Base-by-base conservation (phyloP, 2,797 vertebrate species). In the Pangasius mekongensis region DNA sequence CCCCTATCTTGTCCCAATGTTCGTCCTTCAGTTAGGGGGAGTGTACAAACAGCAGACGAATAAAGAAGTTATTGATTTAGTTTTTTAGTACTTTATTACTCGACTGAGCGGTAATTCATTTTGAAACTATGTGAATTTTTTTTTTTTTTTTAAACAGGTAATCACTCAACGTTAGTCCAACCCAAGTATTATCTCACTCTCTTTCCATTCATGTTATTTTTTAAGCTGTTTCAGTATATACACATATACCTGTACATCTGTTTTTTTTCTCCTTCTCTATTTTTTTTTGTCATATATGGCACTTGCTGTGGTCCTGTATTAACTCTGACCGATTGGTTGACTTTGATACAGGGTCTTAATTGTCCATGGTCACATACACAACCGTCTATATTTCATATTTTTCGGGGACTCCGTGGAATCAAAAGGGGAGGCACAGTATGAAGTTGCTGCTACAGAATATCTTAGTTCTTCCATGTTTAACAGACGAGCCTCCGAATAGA, bases 41-140 rank as follows among this genome's bases (percentile, higher is more conserved):
- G 97, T 97, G 94, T 93, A 86, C 80, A 85, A 94, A 93, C 94
- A 94, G 93, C 83, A 94, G 92, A 95, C 87, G 93, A 94, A 94
- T 93, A 88, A 90, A 94, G 92, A 97, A 97, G 96, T 96, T 95
- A 95, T 97, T 96, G 95, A 97, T 99, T 99, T 99, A 97, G 97
- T 98, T 99, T 99, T 99, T 97, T 98, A 98, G 97, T 97, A 97
- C 97, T 99, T 98, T 98, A 98, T 97, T 96, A 98, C 97, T 97
- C 97, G 96, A 97, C 97, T 97, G 97, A 98, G 95, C 96, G 97
- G 97, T 98, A 97, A 96, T 98, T 98, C 96, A 98, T 96, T 98
- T 98, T 97, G 96, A 52, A 97, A 97, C 94, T 96, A 97, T 98
- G 97, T 97, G 97, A 96, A 97, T 96, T 97, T 97, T 93, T 91